Base-by-base conservation (phyloP, 2,113 vertebrate species). In the Rhynchomys soricoides region DNA sequence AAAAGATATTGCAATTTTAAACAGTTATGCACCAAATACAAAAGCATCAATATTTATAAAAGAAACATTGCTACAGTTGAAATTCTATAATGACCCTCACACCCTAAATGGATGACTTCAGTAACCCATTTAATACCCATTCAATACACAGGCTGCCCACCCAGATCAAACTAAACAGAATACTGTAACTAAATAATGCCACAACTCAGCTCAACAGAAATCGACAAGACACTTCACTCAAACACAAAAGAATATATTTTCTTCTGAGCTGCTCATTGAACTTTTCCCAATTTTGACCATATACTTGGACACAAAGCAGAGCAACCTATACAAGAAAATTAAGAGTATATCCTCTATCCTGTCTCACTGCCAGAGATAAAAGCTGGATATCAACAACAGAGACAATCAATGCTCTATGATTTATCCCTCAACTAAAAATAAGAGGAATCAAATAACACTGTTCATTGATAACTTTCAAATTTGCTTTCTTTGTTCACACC, bases 401-500 rank as follows among this genome's bases (percentile, higher is more conserved):
- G 24, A n/a, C 50, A 37, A 62, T 64, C 12, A 73, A 4, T n/a
- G 24, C 11, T 48, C 57, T 74, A n/a, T 37, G 43, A 13, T 9
- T 83, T 92, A 11, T 5, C 7, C 26, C 4, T 57, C 48, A 75
- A 75, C 17, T 70, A 59, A 26, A 48, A 82, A 10, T 31, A 82
- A 22, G 24, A 34, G 31, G 29, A 34, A 34, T 68, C 4, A 66
- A 34, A 68, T 68, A 68, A 34, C 64, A 34, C 64, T 15, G 64
- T 68, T 34, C 31, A 34, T 68, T 34, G 31, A 34, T 34, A 34
- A 68, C 64, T 68, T 12, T 31, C 29, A 34, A 34, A 34, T 55
- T 78, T 70, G 2, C 34, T 31, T 55, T 15, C 19, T 17, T 12
- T 43, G 29, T 64, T 50, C 26, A 50, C 31, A 7, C 48, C 99